Conservation (phyloP, 2,113 vertebrate species). For the Urocynchramus pylzowi region DNA sequence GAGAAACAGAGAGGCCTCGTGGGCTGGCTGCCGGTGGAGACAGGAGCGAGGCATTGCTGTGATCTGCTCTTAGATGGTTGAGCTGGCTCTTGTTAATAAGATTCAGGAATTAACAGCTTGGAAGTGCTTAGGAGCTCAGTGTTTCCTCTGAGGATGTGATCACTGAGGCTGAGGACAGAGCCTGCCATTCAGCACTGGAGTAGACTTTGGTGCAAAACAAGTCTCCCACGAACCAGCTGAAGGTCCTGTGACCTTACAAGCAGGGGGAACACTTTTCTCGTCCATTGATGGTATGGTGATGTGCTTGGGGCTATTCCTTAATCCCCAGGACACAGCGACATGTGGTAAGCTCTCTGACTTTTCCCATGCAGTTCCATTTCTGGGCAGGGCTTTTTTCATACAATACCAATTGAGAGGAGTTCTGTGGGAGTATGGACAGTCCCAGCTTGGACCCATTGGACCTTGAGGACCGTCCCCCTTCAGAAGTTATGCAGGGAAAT, state of each 20-base stretch:
- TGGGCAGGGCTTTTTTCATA: not conserved
- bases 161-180: not conserved
- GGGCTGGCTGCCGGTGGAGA: not conserved
- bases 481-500: not conserved
- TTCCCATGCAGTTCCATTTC: not conserved
- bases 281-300: not conserved
- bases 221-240: not conserved
- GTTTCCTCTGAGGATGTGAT: not conserved
- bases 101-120: slow-evolving; percentile 34
- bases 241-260: not conserved
- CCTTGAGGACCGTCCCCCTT: not conserved
- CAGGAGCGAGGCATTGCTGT: not conserved
- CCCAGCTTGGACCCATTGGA: not conserved
- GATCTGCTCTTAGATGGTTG: not conserved
- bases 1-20: not conserved
- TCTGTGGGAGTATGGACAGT: not conserved
- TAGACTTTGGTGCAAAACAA: not conserved
- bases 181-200: not conserved
- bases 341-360: accelerated
- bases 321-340: not conserved
- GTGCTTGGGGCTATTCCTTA: not conserved
- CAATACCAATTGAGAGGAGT: not conserved
- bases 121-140: not conserved
- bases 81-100: slow-evolving; percentile 23
- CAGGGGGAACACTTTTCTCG: not conserved